These are phyloP conservation scores for Gortyna flavago DNA, from an alignment of 2,888 invertebrate genomes.

Conservation along the genomic window DNA sequence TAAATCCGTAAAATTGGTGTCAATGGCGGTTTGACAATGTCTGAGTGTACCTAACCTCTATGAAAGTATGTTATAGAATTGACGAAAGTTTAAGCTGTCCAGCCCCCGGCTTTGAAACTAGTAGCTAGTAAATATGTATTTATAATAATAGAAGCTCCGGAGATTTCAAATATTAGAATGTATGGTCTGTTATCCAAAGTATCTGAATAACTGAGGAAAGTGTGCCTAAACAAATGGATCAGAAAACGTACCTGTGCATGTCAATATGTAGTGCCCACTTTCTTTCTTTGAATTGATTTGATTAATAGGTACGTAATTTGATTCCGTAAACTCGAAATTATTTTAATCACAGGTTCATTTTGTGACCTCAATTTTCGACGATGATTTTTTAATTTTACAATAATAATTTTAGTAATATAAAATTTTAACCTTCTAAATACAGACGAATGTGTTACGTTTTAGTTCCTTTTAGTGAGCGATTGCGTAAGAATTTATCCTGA, in stretches of 20 bases:
- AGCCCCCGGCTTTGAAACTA: constrained; percentile 19
- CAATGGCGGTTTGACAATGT: constrained; percentile 40
- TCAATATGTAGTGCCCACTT: not conserved
- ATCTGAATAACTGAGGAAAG: no score
- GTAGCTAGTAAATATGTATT: not conserved
- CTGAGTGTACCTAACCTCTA: constrained; percentile 54
- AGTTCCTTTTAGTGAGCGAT: not conserved
- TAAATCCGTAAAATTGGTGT: constrained; percentile 52
- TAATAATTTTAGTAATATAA: not conserved
- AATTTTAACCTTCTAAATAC: not conserved
- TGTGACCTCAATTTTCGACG: not conserved
- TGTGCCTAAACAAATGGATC: not conserved
- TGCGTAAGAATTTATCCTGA: not conserved
- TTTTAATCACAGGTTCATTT: not conserved
- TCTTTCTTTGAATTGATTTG: not conserved
- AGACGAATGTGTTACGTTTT: not conserved
- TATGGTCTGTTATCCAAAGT: not conserved
- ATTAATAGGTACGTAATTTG: no score
- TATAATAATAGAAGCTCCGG: not conserved
- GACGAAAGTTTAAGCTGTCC: constrained; percentile 43
- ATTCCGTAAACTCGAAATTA: not conserved
- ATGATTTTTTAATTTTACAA: not conserved
- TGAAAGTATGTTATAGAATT: constrained; percentile 50
- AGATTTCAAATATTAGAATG: not conserved
- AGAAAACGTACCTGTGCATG: not conserved